Evolutionary conservation across 53 echinoderm and acorn worm species (phyloP), one percentile per base, ranked within the genome.

Genomic region (Hippasteria phrygiana): DNA sequence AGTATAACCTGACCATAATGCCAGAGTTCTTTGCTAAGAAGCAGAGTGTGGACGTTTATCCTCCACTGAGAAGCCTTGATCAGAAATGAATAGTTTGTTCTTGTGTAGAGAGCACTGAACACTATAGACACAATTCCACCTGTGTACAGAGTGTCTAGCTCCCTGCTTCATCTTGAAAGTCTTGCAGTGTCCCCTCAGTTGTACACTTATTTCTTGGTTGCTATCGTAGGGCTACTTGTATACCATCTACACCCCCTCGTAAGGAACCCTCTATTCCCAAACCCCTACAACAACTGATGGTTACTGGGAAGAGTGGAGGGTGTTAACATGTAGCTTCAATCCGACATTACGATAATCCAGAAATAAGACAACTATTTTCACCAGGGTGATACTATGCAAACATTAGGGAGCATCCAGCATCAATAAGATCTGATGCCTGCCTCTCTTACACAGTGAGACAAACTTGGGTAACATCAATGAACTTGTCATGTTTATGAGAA

Each of bases 191-290:
- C 20, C 13, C 24, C n/a, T 43, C 33, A 41, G 6, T 42, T 72
- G 73, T 72, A 42, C 41, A 72, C 42, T 72, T 1, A 66, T 66
- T 66, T 72, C 41, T 72, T 72, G 43, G 73, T 41, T n/a, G 24
- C 9, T 72, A 33, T 72, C n/a, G 43, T 72, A 41, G 40, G 8
- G 5, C 73, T 42, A 38, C 39, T 28, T 64, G 64, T 13, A 71
- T 38, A 17, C 71, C 43, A 72, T 40, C 73, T 31, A 12, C 12
- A 70, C 14, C 42, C 12, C 43, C 26, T 26, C n/a, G 7, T 18
- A 40, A 67, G 67, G 34, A 67, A 67, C 34, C 4, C 36, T 33
- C 8, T 35, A 10, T 67, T 67, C 37, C 36, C 34, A 67, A 33
- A 72, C 73, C 8, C n/a, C 36, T 40, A 20, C 4, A 72, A 72